Evolutionary conservation across 2,797 vertebrate species (phyloP).

Genomic region (Pelodytes ibericus): DNA sequence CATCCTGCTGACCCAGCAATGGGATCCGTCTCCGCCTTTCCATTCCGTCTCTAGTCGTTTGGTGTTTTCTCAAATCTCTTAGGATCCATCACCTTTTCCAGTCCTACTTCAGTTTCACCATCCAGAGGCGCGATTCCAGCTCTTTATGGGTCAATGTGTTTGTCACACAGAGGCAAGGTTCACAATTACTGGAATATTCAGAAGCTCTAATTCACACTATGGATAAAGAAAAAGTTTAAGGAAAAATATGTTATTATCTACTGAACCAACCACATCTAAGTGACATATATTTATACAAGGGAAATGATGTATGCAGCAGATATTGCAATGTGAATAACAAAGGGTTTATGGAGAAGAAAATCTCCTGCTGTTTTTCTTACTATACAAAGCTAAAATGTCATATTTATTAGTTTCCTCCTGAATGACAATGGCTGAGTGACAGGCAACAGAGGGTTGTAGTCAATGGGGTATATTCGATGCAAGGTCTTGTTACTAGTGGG

Average conservation of each 20-base stretch:
- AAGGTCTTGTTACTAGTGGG: too few relatives aligned
- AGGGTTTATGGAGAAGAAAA: too few relatives aligned
- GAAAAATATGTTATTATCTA: neutral
- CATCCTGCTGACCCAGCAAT: slow-evolving; percentile 51
- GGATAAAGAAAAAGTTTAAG: neutral
- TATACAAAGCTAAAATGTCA: too few relatives aligned
- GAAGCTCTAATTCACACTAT: slow-evolving; percentile 5
- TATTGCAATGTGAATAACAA: too few relatives aligned
- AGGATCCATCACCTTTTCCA: slow-evolving; percentile 54
- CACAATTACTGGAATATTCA: slow-evolving; percentile 40
- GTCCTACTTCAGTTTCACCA: slow-evolving; percentile 42
- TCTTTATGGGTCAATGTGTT: slow-evolving; percentile 44
- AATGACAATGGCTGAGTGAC: too few relatives aligned
- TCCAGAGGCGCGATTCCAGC: slow-evolving; percentile 46
- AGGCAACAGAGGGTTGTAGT: too few relatives aligned
- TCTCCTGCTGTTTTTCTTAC: too few relatives aligned
- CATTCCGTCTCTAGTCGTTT: slow-evolving; percentile 34
- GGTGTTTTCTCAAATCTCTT: slow-evolving; percentile 39
- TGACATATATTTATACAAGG: neutral
- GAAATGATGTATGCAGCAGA: too few relatives aligned
- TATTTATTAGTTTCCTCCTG: too few relatives aligned
- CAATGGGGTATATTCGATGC: too few relatives aligned
- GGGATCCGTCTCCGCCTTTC: slow-evolving; percentile 43
- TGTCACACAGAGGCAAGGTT: slow-evolving; percentile 45
- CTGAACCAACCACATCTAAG: neutral